Conservation (phyloP, 2,888 invertebrate genomes). For the Protodeltote pygarga region DNA sequence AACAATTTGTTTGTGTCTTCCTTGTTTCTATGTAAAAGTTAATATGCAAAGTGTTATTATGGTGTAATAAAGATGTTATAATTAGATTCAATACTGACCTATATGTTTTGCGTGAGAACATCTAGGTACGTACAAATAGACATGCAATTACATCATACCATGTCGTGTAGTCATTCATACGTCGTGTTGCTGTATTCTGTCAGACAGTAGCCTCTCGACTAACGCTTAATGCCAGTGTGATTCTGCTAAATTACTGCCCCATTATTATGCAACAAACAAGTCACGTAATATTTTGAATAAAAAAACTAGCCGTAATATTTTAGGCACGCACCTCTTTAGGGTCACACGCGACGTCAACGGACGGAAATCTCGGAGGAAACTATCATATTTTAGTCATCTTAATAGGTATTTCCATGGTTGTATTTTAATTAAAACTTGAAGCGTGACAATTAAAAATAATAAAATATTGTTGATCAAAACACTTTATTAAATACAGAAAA, state of each 20-base stretch:
- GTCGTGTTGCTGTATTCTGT: slow-evolving; percentile 10
- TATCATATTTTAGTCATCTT: neutral
- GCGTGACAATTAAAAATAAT: neutral
- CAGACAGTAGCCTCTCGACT: slow-evolving; percentile 13
- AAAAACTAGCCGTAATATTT: slow-evolving; percentile 18
- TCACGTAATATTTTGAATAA: slow-evolving; percentile 4
- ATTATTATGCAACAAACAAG: slow-evolving; percentile 19
- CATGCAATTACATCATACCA: slow-evolving; percentile 16
- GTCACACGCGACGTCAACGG: slow-evolving; percentile 7
- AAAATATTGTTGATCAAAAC: neutral
- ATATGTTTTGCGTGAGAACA: slow-evolving; percentile 13
- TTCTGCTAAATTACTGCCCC: slow-evolving; percentile 18
- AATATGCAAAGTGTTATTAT: neutral
- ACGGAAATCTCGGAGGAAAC: neutral
- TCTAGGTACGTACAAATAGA: neutral
- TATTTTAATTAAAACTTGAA: neutral
- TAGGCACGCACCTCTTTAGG: slow-evolving; percentile 9
- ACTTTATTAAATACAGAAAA: neutral
- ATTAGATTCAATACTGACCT: slow-evolving; percentile 18
- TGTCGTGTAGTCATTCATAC: slow-evolving; percentile 7
- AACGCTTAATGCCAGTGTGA: slow-evolving; percentile 15
- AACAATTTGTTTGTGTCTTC: neutral
- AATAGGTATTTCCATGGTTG: slow-evolving; percentile 6
- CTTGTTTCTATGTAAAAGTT: neutral
- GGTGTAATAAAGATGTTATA: slow-evolving; percentile 4